Percentiles rank a stretch among this genome's conserved stretches.
phyloP scores from a whole-genome alignment of 2,113 vertebrate genomes.

The Tetraodon nigroviridis region DNA sequence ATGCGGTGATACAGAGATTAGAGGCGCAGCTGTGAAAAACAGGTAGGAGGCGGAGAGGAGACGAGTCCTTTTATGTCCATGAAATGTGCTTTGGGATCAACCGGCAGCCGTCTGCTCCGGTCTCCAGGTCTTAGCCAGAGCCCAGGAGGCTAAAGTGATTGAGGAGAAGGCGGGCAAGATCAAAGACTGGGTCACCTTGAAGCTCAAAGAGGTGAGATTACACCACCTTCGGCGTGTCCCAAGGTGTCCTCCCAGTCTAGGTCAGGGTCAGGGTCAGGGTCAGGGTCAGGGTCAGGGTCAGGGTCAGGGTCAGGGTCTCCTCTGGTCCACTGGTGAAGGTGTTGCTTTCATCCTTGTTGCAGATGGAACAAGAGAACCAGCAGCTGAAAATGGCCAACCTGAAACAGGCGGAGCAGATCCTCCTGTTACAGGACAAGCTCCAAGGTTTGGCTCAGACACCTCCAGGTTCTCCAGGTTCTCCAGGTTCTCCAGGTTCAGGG shows the following conservation, averaged over 20 bases:
- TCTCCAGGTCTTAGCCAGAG: slow-evolving; percentile 82
- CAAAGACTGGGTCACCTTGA: slow-evolving; percentile 94
- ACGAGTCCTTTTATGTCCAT: slow-evolving; percentile 54
- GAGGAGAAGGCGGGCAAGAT: slow-evolving; percentile 96
- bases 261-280: too few relatives aligned
- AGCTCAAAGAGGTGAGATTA: slow-evolving; percentile 83
- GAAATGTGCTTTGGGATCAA: slow-evolving; percentile 28
- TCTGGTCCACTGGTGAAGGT: neutral
- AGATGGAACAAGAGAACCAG: slow-evolving; percentile 93
- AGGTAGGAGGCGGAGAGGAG: slow-evolving; percentile 67
- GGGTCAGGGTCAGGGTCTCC: too few relatives aligned
- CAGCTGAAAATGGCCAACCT: slow-evolving; percentile 82
- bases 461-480: too few relatives aligned
- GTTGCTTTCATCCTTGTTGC: slow-evolving; percentile 1
- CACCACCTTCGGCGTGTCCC: neutral
- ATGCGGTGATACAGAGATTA: slow-evolving; percentile 76
- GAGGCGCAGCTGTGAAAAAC: slow-evolving; percentile 82
- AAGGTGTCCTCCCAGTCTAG: too few relatives aligned
- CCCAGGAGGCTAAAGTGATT: slow-evolving; percentile 87
- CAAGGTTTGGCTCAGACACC: too few relatives aligned
- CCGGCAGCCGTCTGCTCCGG: slow-evolving; percentile 33
- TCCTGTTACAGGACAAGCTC: slow-evolving; percentile 80
- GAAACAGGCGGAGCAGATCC: slow-evolving; percentile 81
- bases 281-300: too few relatives aligned
- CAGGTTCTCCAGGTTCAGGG: too few relatives aligned